Evolutionary conservation across 2,797 vertebrate species (phyloP), one percentile per base, ranked within the genome.

Genomic region (Phyllotis vaccarum): DNA sequence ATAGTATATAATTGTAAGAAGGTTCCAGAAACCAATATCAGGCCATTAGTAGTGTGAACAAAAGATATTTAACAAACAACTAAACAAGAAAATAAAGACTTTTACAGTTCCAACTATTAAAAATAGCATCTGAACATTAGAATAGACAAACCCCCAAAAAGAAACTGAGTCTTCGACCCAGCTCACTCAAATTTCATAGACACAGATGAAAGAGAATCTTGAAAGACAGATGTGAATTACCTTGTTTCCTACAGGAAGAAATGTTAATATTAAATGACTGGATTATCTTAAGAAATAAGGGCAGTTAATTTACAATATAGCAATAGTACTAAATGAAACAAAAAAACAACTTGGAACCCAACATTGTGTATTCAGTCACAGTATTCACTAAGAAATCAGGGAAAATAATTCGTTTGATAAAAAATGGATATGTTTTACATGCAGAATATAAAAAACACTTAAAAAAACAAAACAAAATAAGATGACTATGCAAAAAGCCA

Each of bases 71-170:
- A 87, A 16, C 9, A 93, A 88, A 29, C 49, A 66, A 52, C 49
- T 64, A 74, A 19, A 56, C 12, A 80, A 58, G 17, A 10, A 58
- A 92, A 90, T 9, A 5, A 43, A 75, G 74, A 14, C 34, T 17
- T 3, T 11, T 14, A 16, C 83, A 91, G 12, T 49, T 14, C 0
- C 78, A 82, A 6, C 22, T 9, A 0, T 70, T 43, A 46, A 0
- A 2, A 0, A 72, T 68, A 54, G 46, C 9, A 86, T 1, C 58
- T 37, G 3, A 19, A 27, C 3, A 64, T 27, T 34, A 46, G 52
- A 58, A 19, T 13, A 7, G 5, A 17, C n/a, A 82, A 74, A 72
- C 3, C 37, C 34, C 29, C n/a, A 81, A 12, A 68, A 76, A 80
- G 19, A 60, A 92, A 72, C 22, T 9, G 3, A 58, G 6, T 60